phyloP scores from a whole-genome alignment of 2,797 vertebrate genomes.

The Yasuhikotakia modesta region DNA sequence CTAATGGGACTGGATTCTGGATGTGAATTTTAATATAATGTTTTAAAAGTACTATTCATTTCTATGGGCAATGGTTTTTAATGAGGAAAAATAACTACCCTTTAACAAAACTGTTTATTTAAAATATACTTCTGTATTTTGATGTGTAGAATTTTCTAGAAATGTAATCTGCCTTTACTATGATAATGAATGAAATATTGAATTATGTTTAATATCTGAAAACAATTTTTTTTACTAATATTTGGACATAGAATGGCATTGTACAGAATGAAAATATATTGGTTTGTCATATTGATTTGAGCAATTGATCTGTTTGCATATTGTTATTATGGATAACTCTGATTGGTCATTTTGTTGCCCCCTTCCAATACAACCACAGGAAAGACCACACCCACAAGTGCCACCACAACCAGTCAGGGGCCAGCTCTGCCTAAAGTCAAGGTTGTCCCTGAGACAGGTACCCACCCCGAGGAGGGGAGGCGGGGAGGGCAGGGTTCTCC shows the following conservation, averaged over 20 bases:
- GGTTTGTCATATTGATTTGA: constrained; percentile 25
- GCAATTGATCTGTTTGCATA: constrained; percentile 12
- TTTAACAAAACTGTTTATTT: no score
- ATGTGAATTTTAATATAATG: no score
- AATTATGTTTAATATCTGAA: no score
- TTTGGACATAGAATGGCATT: not conserved
- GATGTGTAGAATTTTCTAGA: no score
- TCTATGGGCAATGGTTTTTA: no score
- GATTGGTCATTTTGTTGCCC: constrained; percentile 78
- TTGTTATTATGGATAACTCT: constrained; percentile 70
- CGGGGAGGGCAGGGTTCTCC: constrained; percentile 81
- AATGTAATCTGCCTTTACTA: no score
- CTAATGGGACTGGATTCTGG: no score
- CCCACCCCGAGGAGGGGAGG: constrained; percentile 79
- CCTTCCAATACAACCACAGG: constrained; percentile 76
- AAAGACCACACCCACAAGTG: constrained; percentile 79
- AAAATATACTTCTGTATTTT: no score
- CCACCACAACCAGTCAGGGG: constrained; percentile 78
- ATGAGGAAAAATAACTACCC: no score
- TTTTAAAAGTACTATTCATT: no score
- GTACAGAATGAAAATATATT: constrained; percentile 6
- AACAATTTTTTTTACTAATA: not conserved
- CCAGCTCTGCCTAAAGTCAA: constrained; percentile 80
- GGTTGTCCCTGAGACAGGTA: constrained; percentile 82
- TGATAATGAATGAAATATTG: no score